phyloP scores from a whole-genome alignment of 2,888 invertebrate species.

The Cheilosia variabilis region DNA sequence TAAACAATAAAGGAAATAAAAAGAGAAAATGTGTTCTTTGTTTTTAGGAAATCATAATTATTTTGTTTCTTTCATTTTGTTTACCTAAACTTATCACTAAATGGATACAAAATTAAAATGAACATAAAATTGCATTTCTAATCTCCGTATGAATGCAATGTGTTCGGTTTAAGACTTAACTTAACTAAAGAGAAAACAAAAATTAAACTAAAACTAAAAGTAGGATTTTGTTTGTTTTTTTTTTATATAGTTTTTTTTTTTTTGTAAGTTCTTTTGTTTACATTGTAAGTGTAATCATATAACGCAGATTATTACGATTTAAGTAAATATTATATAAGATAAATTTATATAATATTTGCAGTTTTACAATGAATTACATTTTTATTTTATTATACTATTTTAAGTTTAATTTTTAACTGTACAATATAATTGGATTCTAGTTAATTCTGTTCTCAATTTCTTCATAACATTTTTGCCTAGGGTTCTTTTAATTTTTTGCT shows the following conservation, averaged over 20 bases:
- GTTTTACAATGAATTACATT: conserved; percentile 46
- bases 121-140: conserved; percentile 61
- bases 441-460: conserved; percentile 81
- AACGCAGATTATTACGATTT: conserved; percentile 59
- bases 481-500: conserved; percentile 79
- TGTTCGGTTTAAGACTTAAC: conserved; percentile 35
- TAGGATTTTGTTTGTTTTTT: conserved; percentile 51
- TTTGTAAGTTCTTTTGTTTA: conserved; percentile 36
- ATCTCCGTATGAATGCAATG: conserved; percentile 59
- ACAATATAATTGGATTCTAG: conserved; percentile 81
- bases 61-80: conserved; percentile 31
- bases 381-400: conserved; percentile 45
- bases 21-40: conserved; percentile 16
- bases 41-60: conserved; percentile 53
- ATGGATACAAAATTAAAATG: conserved; percentile 66
- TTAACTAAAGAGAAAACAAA: conserved; percentile 19
- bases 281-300: conserved; percentile 49
- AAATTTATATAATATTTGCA: conserved; percentile 67
- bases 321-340: conserved; percentile 68
- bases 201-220: conserved; percentile 67
- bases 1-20: conserved; percentile 2
- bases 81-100: conserved; percentile 68
- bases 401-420: conserved; percentile 78
- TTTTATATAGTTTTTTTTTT: conserved; percentile 11
- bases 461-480: conserved; percentile 79